phyloP scores from a whole-genome alignment of 2,888 invertebrate species.

The Drosophila lacicola region DNA sequence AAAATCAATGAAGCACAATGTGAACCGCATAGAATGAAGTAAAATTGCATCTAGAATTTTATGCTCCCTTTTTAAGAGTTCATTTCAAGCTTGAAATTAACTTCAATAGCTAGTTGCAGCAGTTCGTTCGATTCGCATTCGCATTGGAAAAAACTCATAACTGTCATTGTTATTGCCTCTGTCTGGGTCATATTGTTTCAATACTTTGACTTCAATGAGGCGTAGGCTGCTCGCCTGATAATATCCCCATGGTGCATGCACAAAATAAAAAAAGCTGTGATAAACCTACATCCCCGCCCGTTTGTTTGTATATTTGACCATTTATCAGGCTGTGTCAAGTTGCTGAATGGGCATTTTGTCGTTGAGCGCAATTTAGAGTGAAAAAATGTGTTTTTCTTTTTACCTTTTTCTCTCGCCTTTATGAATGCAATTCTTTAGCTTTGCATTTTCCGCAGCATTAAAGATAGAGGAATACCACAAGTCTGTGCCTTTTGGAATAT shows the following conservation, averaged over 20 bases:
- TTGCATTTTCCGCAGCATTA: background rate
- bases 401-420: conserved; percentile 19
- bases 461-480: background rate
- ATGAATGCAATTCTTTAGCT: conserved; percentile 17
- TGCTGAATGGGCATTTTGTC: conserved; percentile 63
- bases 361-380: conserved; percentile 60
- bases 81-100: conserved; percentile 33
- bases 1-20: conserved; percentile 53
- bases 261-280: conserved; percentile 24
- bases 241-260: conserved; percentile 36
- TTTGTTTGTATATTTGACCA: conserved; percentile 34
- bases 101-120: conserved; percentile 30
- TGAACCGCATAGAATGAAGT: background rate
- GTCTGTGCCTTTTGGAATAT: background rate
- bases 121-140: conserved; percentile 20
- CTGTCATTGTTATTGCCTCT: conserved; percentile 62
- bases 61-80: conserved; percentile 4
- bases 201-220: conserved; percentile 61
- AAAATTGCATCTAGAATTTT: conserved; percentile 32
- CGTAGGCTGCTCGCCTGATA: conserved; percentile 48
- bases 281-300: background rate
- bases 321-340: conserved; percentile 61
- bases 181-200: conserved; percentile 62
- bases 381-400: conserved; percentile 41
- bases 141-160: conserved; percentile 59